phyloP scores from a whole-genome alignment of 1,140 invertebrate species.

The Nomia melanderi region DNA sequence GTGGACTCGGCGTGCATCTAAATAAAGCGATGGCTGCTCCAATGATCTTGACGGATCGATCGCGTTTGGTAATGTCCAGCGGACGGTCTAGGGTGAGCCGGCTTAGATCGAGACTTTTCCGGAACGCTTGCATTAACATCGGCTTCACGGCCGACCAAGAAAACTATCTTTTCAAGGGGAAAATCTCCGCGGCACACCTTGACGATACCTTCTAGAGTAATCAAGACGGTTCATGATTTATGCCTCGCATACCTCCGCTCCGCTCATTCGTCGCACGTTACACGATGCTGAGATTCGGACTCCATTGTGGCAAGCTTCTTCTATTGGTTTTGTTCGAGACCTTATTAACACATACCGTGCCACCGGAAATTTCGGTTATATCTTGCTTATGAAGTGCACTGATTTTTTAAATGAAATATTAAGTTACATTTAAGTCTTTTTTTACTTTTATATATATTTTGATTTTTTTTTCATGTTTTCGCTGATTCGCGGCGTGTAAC shows the following conservation, averaged over 20 bases:
- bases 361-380: too few relatives aligned
- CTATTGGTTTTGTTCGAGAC: background rate
- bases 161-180: constrained; percentile 24
- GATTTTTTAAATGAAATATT: too few relatives aligned
- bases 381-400: too few relatives aligned
- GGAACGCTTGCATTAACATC: constrained; percentile 39
- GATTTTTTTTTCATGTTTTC: too few relatives aligned
- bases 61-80: constrained; percentile 44
- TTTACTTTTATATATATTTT: too few relatives aligned
- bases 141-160: constrained; percentile 5
- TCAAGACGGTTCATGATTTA: constrained; percentile 54
- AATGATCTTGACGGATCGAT: constrained; percentile 57
- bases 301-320: background rate
- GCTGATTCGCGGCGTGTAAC: too few relatives aligned
- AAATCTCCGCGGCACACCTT: constrained; percentile 40
- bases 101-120: constrained; percentile 58
- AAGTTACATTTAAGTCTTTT: too few relatives aligned
- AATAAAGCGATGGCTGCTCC: constrained; percentile 38
- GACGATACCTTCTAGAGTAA: constrained; percentile 55
- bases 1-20: constrained; percentile 17
- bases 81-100: constrained; percentile 7
- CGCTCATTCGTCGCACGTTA: background rate
- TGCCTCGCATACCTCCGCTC: background rate
- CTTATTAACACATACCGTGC: too few relatives aligned
- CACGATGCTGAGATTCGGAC: background rate